A percentile compares a stretch with the other conserved stretches of the same genome.
These are phyloP conservation scores for Tetramorium alpestre DNA, from an alignment of 1,140 invertebrate species.

Conservation along the genomic window DNA sequence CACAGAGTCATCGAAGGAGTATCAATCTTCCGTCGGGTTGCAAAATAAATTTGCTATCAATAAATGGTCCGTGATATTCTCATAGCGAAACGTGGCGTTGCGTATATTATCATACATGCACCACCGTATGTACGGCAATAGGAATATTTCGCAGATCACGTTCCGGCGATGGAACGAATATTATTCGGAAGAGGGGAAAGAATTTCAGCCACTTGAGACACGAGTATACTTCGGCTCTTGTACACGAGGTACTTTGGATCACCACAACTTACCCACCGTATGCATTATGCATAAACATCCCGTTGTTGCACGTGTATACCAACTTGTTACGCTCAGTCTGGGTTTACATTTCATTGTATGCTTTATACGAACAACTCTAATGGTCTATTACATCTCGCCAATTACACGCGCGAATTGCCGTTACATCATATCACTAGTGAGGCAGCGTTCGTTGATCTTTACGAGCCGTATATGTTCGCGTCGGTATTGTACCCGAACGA, in stretches of 20 bases:
- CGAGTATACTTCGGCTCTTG: background rate
- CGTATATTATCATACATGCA: background rate
- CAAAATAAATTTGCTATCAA: conserved; percentile 29
- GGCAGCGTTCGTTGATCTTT: background rate
- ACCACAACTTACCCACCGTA: background rate
- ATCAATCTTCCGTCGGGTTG: background rate
- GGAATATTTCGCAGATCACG: conserved; percentile 2
- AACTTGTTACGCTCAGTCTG: background rate
- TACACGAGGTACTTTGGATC: background rate
- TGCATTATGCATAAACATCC: conserved; percentile 44
- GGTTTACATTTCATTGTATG: background rate
- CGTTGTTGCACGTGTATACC: background rate
- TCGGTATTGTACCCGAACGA: background rate
- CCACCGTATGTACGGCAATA: background rate
- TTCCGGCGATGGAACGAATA: background rate
- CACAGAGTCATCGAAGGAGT: background rate
- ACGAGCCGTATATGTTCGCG: background rate
- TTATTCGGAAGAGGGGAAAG: background rate
- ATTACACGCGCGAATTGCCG: background rate
- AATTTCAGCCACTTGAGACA: background rate
- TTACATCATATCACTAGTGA: background rate
- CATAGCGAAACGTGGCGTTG: background rate
- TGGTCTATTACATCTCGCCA: conserved; percentile 1
- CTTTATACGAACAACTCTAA: background rate
- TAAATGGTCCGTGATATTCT: background rate